These are phyloP conservation scores for Philopedon plagiatum DNA, from an alignment of 2,888 invertebrate species.

Conservation along the genomic window DNA sequence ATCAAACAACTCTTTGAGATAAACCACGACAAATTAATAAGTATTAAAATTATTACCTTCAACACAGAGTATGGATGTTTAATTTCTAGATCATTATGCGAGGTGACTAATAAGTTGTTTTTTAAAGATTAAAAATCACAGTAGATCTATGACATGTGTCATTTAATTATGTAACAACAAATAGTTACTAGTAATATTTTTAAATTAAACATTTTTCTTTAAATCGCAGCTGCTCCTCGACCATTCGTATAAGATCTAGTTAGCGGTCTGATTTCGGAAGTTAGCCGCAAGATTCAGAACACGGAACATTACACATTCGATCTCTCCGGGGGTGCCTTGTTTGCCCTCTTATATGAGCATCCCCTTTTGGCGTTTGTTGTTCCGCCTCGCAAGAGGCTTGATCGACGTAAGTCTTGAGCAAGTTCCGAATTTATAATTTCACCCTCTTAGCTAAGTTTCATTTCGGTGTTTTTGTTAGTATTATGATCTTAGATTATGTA, in stretches of 20 bases:
- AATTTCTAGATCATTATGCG: too few relatives aligned
- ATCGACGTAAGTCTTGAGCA: slow-evolving; percentile 47
- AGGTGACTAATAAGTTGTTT: too few relatives aligned
- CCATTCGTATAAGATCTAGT: slow-evolving; percentile 8
- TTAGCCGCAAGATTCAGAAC: slow-evolving; percentile 16
- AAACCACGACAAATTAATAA: too few relatives aligned
- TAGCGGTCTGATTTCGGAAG: slow-evolving; percentile 16
- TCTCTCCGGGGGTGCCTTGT: slow-evolving; percentile 16
- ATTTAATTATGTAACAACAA: too few relatives aligned
- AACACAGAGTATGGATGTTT: too few relatives aligned
- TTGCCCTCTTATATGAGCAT: slow-evolving; percentile 40
- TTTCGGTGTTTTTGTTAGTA: slow-evolving; percentile 48
- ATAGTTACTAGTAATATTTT: too few relatives aligned
- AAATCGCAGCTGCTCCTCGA: too few relatives aligned
- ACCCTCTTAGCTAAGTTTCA: slow-evolving; percentile 47
- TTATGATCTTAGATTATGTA: slow-evolving; percentile 45
- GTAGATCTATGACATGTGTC: too few relatives aligned
- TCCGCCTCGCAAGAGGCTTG: slow-evolving; percentile 24
- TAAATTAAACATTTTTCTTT: too few relatives aligned
- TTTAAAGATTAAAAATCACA: too few relatives aligned
- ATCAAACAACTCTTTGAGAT: too few relatives aligned
- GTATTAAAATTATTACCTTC: too few relatives aligned
- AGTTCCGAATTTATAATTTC: slow-evolving; percentile 48
- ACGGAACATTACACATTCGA: slow-evolving; percentile 18
- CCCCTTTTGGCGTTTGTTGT: slow-evolving; percentile 31